phyloP scores from a whole-genome alignment of 2,888 invertebrate species.

The Polydrusus tereticollis region DNA sequence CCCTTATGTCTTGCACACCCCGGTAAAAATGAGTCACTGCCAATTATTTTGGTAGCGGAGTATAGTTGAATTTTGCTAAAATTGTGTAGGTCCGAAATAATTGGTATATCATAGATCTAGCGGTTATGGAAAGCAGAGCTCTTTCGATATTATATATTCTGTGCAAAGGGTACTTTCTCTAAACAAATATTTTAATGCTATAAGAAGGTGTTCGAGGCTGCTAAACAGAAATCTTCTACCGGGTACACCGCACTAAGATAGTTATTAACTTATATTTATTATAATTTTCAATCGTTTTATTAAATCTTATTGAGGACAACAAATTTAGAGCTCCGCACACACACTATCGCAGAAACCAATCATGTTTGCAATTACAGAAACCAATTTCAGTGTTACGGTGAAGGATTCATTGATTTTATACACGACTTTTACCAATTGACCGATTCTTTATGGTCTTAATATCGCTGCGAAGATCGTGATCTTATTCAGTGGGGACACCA shows the following conservation, averaged over 20 bases:
- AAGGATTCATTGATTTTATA: constrained; percentile 34
- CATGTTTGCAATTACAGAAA: constrained; percentile 17
- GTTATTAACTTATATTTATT: neutral
- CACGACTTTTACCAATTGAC: constrained; percentile 43
- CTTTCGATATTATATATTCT: too few species aligned
- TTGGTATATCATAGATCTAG: too few species aligned
- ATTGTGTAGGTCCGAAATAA: too few species aligned
- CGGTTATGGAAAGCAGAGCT: too few species aligned
- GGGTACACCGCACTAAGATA: neutral
- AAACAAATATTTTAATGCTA: too few species aligned
- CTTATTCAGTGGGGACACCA: constrained; percentile 45
- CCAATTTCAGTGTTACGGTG: constrained; percentile 22
- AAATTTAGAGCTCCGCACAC: too few species aligned
- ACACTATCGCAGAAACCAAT: neutral
- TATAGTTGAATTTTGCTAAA: too few species aligned
- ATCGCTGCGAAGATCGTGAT: constrained; percentile 41
- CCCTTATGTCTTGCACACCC: too few species aligned
- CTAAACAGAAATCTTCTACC: neutral
- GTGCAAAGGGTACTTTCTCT: too few species aligned
- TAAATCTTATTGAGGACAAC: constrained; percentile 11
- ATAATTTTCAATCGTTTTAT: neutral
- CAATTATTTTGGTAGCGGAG: too few species aligned
- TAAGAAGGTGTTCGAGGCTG: too few species aligned
- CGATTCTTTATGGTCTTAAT: constrained; percentile 42
- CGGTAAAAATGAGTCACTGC: too few species aligned